These are phyloP conservation scores for Pristionchus arcanus DNA, from an alignment of 2,888 invertebrate species.

Conservation along the genomic window DNA sequence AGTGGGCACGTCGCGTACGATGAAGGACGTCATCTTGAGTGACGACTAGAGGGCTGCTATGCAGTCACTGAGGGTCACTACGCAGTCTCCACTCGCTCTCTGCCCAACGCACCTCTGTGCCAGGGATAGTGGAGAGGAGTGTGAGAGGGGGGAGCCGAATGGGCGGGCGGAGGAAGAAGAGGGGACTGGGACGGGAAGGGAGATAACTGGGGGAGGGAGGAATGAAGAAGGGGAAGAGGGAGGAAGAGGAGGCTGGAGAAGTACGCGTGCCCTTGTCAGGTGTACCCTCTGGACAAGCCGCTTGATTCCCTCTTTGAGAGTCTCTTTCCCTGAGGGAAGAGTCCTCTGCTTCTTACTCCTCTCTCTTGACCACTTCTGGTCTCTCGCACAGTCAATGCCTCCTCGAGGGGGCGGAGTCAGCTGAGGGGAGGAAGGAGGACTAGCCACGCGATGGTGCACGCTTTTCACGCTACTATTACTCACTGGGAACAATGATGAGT, in stretches of 20 bases:
- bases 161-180: not conserved
- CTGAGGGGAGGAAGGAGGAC: slow-evolving; percentile 10
- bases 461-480: not conserved
- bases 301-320: not conserved
- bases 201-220: slow-evolving; percentile 18
- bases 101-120: not conserved
- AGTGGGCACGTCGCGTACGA: not conserved
- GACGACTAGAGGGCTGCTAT: slow-evolving; percentile 13
- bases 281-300: slow-evolving; percentile 8
- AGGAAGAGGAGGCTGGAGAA: slow-evolving; percentile 1
- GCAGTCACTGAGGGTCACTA: slow-evolving; percentile 26
- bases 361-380: slow-evolving; percentile 43
- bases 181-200: not conserved
- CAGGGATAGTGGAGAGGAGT: not conserved
- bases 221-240: not conserved
- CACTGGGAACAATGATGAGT: not conserved
- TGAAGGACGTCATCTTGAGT: slow-evolving; percentile 41
- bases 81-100: slow-evolving; percentile 37
- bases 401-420: not conserved
- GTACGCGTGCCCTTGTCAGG: slow-evolving; percentile 52
- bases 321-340: slow-evolving; percentile 4
- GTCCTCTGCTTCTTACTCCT: slow-evolving; percentile 4
- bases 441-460: not conserved
- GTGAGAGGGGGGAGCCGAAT: slow-evolving; percentile 2
- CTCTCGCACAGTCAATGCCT: slow-evolving; percentile 45